phyloP scores from a whole-genome alignment of 2,888 invertebrate genomes.

The Habroteleia sp. region DNA sequence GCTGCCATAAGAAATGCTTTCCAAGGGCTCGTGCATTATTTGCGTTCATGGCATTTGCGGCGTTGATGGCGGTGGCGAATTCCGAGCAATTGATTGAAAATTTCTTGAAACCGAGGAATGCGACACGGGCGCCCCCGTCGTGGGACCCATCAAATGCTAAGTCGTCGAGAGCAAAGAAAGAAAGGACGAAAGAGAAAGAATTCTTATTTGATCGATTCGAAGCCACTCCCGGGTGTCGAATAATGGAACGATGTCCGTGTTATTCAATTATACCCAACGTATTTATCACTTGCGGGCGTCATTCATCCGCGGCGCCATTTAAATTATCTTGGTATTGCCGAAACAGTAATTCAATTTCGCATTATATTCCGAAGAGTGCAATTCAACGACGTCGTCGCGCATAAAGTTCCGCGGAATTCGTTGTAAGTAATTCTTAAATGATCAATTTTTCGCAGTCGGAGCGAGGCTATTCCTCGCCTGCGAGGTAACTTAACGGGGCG shows the following conservation, averaged over 20 bases:
- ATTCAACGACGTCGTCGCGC: no score
- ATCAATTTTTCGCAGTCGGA: slow-evolving; percentile 28
- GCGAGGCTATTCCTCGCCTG: slow-evolving; percentile 15
- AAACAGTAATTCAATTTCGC: slow-evolving; percentile 24
- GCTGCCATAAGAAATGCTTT: slow-evolving; percentile 61
- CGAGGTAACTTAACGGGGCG: slow-evolving; percentile 17
- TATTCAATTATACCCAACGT: slow-evolving; percentile 35
- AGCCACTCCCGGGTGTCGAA: slow-evolving; percentile 19
- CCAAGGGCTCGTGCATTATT: slow-evolving; percentile 75
- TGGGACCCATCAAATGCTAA: slow-evolving; percentile 40
- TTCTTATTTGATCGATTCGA: slow-evolving; percentile 42
- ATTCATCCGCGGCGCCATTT: slow-evolving; percentile 11
- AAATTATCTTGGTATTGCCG: slow-evolving; percentile 19
- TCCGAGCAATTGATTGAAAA: slow-evolving; percentile 81
- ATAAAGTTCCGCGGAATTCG: slow-evolving; percentile 3
- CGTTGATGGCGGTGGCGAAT: slow-evolving; percentile 74
- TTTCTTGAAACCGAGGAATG: slow-evolving; percentile 78
- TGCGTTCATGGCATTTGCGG: slow-evolving; percentile 72
- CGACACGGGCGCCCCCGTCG: slow-evolving; percentile 41
- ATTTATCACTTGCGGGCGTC: slow-evolving; percentile 19
- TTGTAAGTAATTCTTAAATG: slow-evolving; percentile 25
- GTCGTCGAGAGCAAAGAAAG: slow-evolving; percentile 40
- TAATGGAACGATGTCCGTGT: slow-evolving; percentile 32
- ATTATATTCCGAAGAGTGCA: no score
- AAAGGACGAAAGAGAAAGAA: slow-evolving; percentile 19